Base-by-base conservation (phyloP, 2,797 vertebrate genomes). In the Intellagama lesueurii region DNA sequence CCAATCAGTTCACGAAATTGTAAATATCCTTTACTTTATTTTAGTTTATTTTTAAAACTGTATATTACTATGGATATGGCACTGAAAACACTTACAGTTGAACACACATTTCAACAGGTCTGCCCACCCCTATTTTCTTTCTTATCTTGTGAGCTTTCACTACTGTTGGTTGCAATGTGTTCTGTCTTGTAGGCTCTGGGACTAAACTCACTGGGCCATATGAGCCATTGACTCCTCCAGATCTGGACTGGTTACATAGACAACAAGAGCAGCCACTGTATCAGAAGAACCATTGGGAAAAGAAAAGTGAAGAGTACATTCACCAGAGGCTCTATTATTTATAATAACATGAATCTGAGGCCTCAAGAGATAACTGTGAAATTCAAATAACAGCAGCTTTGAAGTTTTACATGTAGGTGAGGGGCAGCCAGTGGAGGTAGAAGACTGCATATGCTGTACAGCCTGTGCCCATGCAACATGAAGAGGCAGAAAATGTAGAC, bases 401-500 rank as follows among this genome's bases (percentile, higher is more conserved):
- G n/a, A 87, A 52, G 40, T 69, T 80, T 80, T 79, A 49, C n/a
- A 79, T 52, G 44, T 64, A 69, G 30, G 30, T 79, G 76, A 79
- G 32, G 64, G n/a, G 64, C 2, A 64, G 52, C 35, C 47, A 47
- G 28, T 73, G 70, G 32, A 30, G 11, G 30, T 75, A 28, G 70
- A 82, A 68, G 78, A 35, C 44, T 76, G 40, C 52, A 81, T 89
- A 81, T 75, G 32, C 35, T 75, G n/a, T 68, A 85, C 12, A 30
- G 28, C 84, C n/a, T 79, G 32, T 5, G 49, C 30, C 19, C 49
- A 64, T 40, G 30, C 28, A 89, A 86, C 56, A 76, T 89, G 81
- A 75, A 56, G 47, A 64, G 40, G 69, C 30, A 81, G 16, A 81
- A 89, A 81, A 49, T 77, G 32, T 82, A 68, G 78, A 76, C 40